A percentile compares a stretch with the other conserved stretches of the same genome.
Conservation (phyloP, 2,113 vertebrate species). For the Protobothrops flavoviridis region DNA sequence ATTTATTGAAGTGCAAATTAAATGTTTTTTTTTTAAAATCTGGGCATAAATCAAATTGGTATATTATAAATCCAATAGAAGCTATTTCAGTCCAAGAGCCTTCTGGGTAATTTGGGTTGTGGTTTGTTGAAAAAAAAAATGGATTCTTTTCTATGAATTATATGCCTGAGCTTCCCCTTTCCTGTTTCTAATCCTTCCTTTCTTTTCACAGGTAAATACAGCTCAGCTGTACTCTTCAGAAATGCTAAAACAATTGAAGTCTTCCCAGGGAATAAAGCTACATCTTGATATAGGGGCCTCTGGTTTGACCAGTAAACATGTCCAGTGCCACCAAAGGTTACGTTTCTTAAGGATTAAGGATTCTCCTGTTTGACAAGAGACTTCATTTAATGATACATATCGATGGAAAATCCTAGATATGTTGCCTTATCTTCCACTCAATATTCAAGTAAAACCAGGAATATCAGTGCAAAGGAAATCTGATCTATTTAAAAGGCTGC, state of each 20-base stretch:
- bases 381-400: conserved; percentile 11
- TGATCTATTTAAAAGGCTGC: conserved; percentile 18
- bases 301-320: conserved; percentile 11
- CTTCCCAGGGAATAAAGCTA: conserved; percentile 30
- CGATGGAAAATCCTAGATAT: conserved; percentile 52
- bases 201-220: conserved; percentile 60
- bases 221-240: conserved; percentile 57
- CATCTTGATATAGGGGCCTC: conserved; percentile 43
- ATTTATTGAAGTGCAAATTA: conserved; percentile 77
- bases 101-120: conserved; percentile 71
- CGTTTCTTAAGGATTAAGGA: conserved; percentile 36
- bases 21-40: conserved; percentile 75
- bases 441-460: conserved; percentile 25
- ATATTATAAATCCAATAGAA: conserved; percentile 75
- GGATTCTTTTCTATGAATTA: conserved; percentile 68
- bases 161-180: conserved; percentile 47
- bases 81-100: conserved; percentile 70
- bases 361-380: conserved; percentile 18
- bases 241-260: conserved; percentile 47
- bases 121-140: conserved; percentile 62
- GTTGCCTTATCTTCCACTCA: conserved; percentile 3
- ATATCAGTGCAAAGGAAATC: conserved; percentile 49
- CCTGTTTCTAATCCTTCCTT: conserved; percentile 13
- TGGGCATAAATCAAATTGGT: conserved; percentile 75
- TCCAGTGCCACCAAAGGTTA: conserved; percentile 20